Evolutionary conservation across 2,797 vertebrate species (phyloP).

Genomic region (Hirundo rustica): DNA sequence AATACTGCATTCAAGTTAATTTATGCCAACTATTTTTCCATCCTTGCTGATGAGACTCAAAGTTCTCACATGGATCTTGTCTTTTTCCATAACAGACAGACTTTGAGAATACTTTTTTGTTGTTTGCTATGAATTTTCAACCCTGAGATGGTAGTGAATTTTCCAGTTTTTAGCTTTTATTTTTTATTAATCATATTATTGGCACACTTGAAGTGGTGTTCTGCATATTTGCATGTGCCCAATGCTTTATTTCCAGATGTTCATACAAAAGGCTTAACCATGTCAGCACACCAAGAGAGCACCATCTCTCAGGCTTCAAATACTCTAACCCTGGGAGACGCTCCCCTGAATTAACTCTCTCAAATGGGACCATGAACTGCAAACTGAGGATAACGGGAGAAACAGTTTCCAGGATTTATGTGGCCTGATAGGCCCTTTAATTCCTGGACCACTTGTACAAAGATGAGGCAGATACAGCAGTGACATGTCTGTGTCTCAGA

Average conservation of each 20-base stretch:
- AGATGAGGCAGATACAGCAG: neutral
- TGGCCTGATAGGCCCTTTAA: neutral
- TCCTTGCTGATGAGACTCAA: neutral
- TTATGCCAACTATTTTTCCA: neutral
- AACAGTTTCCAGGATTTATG: neutral
- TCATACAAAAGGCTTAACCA: neutral
- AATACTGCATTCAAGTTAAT: neutral
- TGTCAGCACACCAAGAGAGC: neutral
- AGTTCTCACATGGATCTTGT: neutral
- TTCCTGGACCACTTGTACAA: neutral
- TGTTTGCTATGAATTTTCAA: neutral
- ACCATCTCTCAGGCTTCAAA: conserved; percentile 25
- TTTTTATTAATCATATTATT: neutral
- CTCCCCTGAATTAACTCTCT: neutral
- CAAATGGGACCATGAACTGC: neutral
- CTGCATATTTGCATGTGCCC: neutral
- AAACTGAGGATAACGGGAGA: neutral
- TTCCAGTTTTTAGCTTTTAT: neutral
- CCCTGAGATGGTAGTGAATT: neutral
- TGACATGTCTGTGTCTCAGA: neutral
- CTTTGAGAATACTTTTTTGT: neutral
- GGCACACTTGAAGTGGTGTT: neutral
- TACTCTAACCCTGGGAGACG: neutral
- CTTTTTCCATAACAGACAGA: neutral
- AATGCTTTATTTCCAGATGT: conserved; percentile 12